Evolutionary conservation across 2,113 vertebrate species (phyloP).

Genomic region (Trachemys scripta): DNA sequence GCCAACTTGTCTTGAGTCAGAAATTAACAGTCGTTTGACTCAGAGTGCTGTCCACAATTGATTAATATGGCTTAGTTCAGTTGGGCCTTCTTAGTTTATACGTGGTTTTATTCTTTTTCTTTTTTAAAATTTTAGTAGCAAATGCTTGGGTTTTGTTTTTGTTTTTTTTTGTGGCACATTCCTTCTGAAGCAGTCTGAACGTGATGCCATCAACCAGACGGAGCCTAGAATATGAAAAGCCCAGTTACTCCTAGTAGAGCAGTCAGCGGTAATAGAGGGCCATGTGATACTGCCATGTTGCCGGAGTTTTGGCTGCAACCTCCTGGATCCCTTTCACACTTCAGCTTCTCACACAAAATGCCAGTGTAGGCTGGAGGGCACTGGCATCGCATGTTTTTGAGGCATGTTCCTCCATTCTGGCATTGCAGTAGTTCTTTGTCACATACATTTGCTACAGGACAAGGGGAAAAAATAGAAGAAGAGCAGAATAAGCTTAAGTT

Average conservation of each 20-base stretch:
- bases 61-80: conserved; percentile 93
- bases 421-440: conserved; percentile 96
- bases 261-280: conserved; percentile 68
- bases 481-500: conserved; percentile 51
- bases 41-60: conserved; percentile 74
- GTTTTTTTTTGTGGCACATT: conserved; percentile 69
- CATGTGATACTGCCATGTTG: conserved; percentile 24
- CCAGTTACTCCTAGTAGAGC: conserved; percentile 71
- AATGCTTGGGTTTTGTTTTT: not conserved
- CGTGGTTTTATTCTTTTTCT: not conserved
- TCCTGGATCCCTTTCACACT: conserved; percentile 86
- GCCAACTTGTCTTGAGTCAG: conserved; percentile 76
- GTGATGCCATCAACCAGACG: not conserved
- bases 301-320: conserved; percentile 83
- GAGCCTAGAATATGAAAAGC: conserved; percentile 54
- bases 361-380: conserved; percentile 89
- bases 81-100: conserved; percentile 75
- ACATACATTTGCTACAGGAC: conserved; percentile 91
- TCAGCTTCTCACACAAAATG: conserved; percentile 91
- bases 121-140: conserved; percentile 15
- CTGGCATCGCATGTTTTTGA: conserved; percentile 91
- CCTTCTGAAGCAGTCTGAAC: conserved; percentile 66
- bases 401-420: conserved; percentile 94
- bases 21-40: conserved; percentile 77
- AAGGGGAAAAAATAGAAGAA: conserved; percentile 53